Evolutionary conservation across 2,797 vertebrate genomes (phyloP).

Genomic region (Platyrinchus mystaceus): DNA sequence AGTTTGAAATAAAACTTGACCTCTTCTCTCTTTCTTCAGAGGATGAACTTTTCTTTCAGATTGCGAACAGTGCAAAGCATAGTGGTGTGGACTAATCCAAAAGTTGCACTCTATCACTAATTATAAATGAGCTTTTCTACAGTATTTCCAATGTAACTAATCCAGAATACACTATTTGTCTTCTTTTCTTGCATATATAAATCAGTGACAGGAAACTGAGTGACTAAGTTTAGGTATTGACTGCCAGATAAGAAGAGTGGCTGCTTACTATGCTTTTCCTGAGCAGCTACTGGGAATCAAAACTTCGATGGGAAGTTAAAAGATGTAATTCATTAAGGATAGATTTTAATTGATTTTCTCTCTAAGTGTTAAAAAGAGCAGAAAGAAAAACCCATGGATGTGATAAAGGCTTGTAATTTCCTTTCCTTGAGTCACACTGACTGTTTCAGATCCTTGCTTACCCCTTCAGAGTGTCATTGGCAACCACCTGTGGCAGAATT

Average conservation of each 20-base stretch:
- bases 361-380: background rate
- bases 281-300: background rate
- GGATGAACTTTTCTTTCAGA: background rate
- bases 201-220: background rate
- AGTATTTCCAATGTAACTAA: background rate
- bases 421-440: background rate
- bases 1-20: background rate
- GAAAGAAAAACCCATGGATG: background rate
- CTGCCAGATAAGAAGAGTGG: background rate
- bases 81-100: background rate
- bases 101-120: fast-evolving
- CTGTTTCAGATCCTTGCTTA: background rate
- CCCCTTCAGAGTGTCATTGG: background rate
- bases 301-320: background rate
- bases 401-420: background rate
- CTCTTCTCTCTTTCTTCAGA: background rate
- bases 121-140: background rate
- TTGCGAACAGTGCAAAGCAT: background rate
- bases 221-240: background rate
- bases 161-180: background rate
- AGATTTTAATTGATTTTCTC: background rate
- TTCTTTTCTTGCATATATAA: background rate
- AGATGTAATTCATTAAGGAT: background rate
- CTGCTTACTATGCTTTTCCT: background rate
- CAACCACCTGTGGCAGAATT: background rate